These are phyloP conservation scores for Ancistrus triradiatus DNA, from an alignment of 2,113 vertebrate genomes.

Conservation along the genomic window DNA sequence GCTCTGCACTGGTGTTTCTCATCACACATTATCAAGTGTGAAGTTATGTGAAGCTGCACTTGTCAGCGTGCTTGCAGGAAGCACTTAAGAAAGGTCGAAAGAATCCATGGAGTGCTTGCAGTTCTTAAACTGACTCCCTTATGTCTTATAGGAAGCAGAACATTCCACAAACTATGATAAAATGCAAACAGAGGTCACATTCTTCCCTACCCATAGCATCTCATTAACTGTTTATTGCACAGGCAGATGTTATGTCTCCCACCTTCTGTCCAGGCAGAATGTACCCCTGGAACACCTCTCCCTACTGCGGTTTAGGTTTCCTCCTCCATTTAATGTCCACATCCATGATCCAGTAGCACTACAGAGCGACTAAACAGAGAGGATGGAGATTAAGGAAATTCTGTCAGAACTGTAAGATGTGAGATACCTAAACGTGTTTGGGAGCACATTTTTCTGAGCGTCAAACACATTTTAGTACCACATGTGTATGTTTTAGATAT, in stretches of 20 bases:
- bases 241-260: slow-evolving; percentile 10
- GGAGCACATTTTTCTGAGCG: too few relatives aligned
- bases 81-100: not conserved
- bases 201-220: slow-evolving; percentile 16
- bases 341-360: not conserved
- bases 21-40: slow-evolving; percentile 2
- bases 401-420: too few relatives aligned
- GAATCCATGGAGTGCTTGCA: slow-evolving; percentile 13
- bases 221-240: slow-evolving; percentile 26
- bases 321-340: not conserved
- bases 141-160: slow-evolving; percentile 27
- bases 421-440: too few relatives aligned
- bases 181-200: slow-evolving; percentile 33
- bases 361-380: too few relatives aligned
- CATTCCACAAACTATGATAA: slow-evolving; percentile 18
- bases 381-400: too few relatives aligned
- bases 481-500: too few relatives aligned
- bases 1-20: slow-evolving; percentile 9
- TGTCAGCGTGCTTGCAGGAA: slow-evolving; percentile 2
- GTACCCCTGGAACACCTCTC: not conserved
- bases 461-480: too few relatives aligned
- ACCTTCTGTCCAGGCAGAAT: not conserved
- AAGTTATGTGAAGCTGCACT: not conserved
- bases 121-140: slow-evolving; percentile 25
- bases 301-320: not conserved